Evolutionary conservation across 2,113 vertebrate genomes (phyloP).

Genomic region (Labrus mixtus): DNA sequence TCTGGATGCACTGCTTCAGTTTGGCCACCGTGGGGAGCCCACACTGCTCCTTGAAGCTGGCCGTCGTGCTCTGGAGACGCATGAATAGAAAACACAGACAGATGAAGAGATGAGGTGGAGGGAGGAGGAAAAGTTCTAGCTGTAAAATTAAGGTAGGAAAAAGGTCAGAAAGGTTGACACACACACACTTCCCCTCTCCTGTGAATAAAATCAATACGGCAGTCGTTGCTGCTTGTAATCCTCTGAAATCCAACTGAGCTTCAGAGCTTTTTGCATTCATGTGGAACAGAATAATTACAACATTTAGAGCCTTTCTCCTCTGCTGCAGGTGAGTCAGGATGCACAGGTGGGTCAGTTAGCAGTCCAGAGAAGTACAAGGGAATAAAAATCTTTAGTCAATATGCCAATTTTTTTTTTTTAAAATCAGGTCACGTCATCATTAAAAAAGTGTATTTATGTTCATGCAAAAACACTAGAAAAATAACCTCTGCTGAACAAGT

Average conservation of each 20-base stretch:
- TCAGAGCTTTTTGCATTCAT: constrained; percentile 59
- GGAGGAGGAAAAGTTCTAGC: constrained; percentile 4
- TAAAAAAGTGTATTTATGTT: constrained; percentile 6
- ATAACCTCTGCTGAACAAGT: constrained; percentile 9
- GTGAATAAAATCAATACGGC: constrained; percentile 59
- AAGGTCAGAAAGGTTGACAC: constrained; percentile 30
- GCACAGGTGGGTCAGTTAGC: background rate
- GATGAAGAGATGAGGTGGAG: background rate
- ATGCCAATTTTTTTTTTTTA: too few relatives aligned
- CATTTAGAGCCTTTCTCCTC: background rate
- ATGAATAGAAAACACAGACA: constrained; percentile 26
- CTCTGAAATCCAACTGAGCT: constrained; percentile 46
- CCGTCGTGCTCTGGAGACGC: constrained; percentile 86
- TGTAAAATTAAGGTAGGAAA: constrained; percentile 29
- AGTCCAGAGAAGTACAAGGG: background rate
- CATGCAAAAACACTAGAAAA: background rate
- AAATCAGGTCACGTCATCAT: background rate
- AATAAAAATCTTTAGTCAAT: background rate
- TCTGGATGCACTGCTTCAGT: constrained; percentile 97
- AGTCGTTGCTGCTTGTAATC: constrained; percentile 52
- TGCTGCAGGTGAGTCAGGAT: constrained; percentile 29
- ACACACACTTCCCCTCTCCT: constrained; percentile 8
- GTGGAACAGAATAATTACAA: constrained; percentile 18
- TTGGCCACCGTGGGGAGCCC: constrained; percentile 94
- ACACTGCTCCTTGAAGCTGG: constrained; percentile 96